phyloP scores from a whole-genome alignment of 2,113 vertebrate genomes.

The Lycaon pictus region DNA sequence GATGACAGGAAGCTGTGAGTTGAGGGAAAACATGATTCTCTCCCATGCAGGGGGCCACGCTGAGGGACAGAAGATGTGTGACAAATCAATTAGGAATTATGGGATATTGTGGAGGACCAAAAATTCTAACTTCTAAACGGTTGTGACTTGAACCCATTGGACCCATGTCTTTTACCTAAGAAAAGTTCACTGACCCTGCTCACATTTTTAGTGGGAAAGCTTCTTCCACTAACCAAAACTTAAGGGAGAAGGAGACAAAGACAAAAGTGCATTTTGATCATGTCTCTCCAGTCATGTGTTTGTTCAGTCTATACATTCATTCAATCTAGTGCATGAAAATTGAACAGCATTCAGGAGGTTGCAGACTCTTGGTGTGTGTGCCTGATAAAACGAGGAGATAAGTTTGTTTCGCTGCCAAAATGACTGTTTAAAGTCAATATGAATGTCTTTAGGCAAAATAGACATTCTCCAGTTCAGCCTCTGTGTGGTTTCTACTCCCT shows the following conservation, averaged over 20 bases:
- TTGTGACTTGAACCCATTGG: background rate
- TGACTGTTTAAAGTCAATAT: background rate
- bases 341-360: conserved; percentile 13
- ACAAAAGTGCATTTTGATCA: background rate
- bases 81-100: background rate
- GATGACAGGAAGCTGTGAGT: background rate
- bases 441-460: background rate
- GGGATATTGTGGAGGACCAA: background rate
- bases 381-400: background rate
- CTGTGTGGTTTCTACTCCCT: background rate
- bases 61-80: background rate
- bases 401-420: background rate
- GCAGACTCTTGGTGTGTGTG: background rate
- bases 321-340: conserved; percentile 18
- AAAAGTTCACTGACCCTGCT: background rate
- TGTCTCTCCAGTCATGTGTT: background rate
- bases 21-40: background rate
- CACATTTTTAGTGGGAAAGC: background rate
- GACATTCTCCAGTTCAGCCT: background rate
- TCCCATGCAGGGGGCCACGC: background rate
- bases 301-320: background rate
- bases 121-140: background rate
- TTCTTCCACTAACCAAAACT: background rate
- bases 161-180: background rate
- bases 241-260: background rate